Evolutionary conservation across 2,797 vertebrate species (phyloP), one percentile per base, ranked within the genome.

Genomic region (Mormyrops boulengeri): DNA sequence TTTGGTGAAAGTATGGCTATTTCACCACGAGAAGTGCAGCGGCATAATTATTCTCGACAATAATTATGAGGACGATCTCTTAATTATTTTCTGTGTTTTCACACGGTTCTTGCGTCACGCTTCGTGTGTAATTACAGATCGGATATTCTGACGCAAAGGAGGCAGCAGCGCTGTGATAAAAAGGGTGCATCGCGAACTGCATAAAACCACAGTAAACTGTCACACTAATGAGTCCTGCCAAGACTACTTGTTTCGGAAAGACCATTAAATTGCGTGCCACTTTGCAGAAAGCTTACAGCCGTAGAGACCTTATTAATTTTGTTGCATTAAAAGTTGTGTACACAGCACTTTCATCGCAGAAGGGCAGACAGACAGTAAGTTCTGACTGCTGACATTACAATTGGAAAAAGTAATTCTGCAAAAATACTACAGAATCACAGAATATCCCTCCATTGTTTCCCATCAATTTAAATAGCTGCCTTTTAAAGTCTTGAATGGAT

Each of bases 231-330:
- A 82, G 34, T 8, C 26, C 52, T 60, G 50, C 52, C 49, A 19
- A 85, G 34, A n/a, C 52, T 22, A 19, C 47, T 22, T 88, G 34
- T 62, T 90, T 89, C 7, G 85, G n/a, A 80, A 57, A 57, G 11
- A 7, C 41, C 60, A 87, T 73, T 89, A 87, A 77, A 55, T 88
- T 22, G 30, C 41, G 26, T 38, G 53, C 86, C 69, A 90, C 73
- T 90, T 88, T 88, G 38, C 53, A 62, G 52, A 90, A 88, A 60
- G 47, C 73, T 47, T n/a, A 19, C 34, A 14, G 22, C 87, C 89
- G 90, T 77, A 3, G 80, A 91, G 91, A 91, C 47, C 87, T 90
- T 57, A 91, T 86, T 93, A 88, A 91, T 92, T 92, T 92, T 90
- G 86, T 84, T 62, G 87, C 52, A 62, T 91, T 91, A 91, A 88